Evolutionary conservation across 2,797 vertebrate species (phyloP), one percentile per base, ranked within the genome.

Genomic region (Tokudaia tokunoshimensis): DNA sequence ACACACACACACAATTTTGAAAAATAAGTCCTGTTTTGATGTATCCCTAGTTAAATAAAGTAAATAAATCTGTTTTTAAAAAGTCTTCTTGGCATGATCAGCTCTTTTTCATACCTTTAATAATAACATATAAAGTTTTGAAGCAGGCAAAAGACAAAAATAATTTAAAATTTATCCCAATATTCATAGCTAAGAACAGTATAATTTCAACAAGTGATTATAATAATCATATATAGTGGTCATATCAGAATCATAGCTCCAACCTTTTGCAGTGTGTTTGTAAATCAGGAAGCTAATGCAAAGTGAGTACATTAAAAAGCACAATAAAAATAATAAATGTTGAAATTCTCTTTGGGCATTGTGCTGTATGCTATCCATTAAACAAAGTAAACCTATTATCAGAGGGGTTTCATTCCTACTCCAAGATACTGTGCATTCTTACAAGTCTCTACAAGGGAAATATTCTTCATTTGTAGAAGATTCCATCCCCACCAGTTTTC

Each of bases 231-330:
- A 72, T 37, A 10, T 37, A n/a, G 34, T 37, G 20, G 70, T 37
- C n/a, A 13, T 57, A 65, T 67, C 61, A 83, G 83, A 79, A 55
- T 47, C 82, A 47, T 9, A 80, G 52, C 63, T 6, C 4, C 80
- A 59, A 63, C 6, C 1, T 44, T 72, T 70, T 24, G 82, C 26
- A 74, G 41, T 1, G 0, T 29, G 0, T 44, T 15, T 82, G 11
- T 67, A n/a, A 91, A 85, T 9, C 55, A 75, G 1, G n/a, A n/a
- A 85, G 2, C 19, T 55, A 88, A 83, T 37, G 37, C 52, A 76
- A 90, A 59, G 37, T 59, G 37, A 88, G 72, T 31, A 37, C 65
- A 65, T 26, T 52, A 3, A 82, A 87, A 93, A 96, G 87, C 44
- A 2, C 41, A n/a, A 26, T 3, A 87, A n/a, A 78, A 92, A 74